Conservation (phyloP, 2,888 invertebrate genomes). For the Tachina grossa region DNA sequence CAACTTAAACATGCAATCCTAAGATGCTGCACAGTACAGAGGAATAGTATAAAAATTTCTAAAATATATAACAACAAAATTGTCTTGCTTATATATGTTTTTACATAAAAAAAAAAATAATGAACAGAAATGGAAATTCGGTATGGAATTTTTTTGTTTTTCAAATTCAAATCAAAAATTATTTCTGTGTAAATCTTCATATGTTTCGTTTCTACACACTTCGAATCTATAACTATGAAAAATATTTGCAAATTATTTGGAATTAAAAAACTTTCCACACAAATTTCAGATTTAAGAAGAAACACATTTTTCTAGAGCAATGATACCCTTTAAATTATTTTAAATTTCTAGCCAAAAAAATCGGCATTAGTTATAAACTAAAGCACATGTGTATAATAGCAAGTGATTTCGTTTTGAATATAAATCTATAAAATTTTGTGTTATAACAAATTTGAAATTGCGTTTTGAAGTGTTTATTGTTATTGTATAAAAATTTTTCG, state of each 20-base stretch:
- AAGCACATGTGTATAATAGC: background rate
- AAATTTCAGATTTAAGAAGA: too few relatives aligned
- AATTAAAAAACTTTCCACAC: too few relatives aligned
- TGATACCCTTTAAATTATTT: too few relatives aligned
- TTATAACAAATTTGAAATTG: constrained; percentile 49
- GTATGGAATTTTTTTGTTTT: background rate
- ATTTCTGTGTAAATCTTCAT: too few relatives aligned
- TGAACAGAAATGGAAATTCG: background rate
- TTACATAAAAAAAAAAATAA: too few relatives aligned
- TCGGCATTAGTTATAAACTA: background rate
- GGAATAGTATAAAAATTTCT: background rate
- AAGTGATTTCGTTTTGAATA: constrained; percentile 47
- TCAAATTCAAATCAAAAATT: background rate
- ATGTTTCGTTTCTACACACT: too few relatives aligned
- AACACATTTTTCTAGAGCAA: too few relatives aligned
- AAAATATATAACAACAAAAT: too few relatives aligned
- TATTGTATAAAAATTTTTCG: constrained; percentile 34
- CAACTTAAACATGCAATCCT: constrained; percentile 14
- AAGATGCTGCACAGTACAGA: background rate
- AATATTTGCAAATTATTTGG: too few relatives aligned
- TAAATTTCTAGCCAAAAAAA: too few relatives aligned
- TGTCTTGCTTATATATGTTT: too few relatives aligned
- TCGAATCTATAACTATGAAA: too few relatives aligned
- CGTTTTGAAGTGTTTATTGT: constrained; percentile 36
- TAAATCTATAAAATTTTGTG: constrained; percentile 19